Base-by-base conservation (phyloP, 2,888 invertebrate genomes). In the Ecdyonurus torrentis region DNA sequence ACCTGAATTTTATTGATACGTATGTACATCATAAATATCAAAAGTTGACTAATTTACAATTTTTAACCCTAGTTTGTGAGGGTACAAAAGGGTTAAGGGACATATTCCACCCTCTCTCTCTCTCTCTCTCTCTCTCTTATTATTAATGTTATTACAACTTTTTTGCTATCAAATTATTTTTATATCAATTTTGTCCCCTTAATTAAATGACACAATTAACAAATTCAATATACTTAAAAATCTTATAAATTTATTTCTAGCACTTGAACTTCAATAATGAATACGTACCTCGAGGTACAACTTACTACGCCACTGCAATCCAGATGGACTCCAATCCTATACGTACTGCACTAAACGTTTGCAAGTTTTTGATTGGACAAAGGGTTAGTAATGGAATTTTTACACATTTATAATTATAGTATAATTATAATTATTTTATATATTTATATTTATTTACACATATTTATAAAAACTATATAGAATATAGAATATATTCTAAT, bases 251-350 rank as follows among this genome's bases (percentile, higher is more conserved):
- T 18, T 10, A 50, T 50, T 10, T 79, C 52, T 78, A 93, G 92
- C 86, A 89, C 71, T 76, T 91, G 52, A 92, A 92, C 74, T 91
- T 91, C 72, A 87, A 90, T 74, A 83, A 83, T 66, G 83, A 86
- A 65, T 89, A 89, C 72, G 89, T 92, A 25, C 89, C 88, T 1
- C 83, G 86, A 66, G 91, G 91, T 61, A 86, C 91, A 5, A 89
- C 89, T 0, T 91, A 93, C 70, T 89, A 91, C 71, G 88, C 90
- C 67, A 89, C 89, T 67, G 89, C 92, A 3, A 91, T 95, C 70
- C 81, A 89, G 64, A 95, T 96, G 91, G 93, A 95, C 72, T 86
- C 90, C 53, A 97, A 96, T 77, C 96, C 96, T 0, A 96, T 97
- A 66, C 84, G 90, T 70, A 96, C 95, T 0, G 96, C 96, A 1